Evolutionary conservation across 2,113 vertebrate species (phyloP).

Genomic region (Lophotis ruficrista): DNA sequence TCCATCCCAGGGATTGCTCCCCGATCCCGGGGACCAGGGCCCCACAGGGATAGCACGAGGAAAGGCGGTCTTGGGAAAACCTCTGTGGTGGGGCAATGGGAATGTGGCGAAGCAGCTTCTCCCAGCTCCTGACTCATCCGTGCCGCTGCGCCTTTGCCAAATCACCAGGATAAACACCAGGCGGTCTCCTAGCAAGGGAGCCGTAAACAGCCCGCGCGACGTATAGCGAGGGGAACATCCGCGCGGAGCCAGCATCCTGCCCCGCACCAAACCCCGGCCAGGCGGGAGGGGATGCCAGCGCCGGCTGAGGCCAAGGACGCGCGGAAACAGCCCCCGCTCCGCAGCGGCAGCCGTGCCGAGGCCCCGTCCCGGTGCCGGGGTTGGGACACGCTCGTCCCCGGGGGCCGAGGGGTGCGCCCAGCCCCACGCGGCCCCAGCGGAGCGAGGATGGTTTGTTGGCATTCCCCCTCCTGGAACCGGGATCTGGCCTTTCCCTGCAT

Average conservation of each 20-base stretch:
- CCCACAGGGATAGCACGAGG: neutral
- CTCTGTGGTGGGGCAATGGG: neutral
- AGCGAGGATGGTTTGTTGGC: neutral
- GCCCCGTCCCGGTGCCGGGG: neutral
- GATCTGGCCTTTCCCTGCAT: neutral
- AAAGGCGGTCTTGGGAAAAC: neutral
- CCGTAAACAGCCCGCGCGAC: neutral
- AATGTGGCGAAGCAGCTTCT: constrained; percentile 40
- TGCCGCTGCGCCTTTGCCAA: neutral
- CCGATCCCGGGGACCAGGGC: neutral
- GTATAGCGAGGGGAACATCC: neutral
- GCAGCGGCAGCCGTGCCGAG: neutral
- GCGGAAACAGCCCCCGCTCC: neutral
- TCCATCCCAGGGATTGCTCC: neutral
- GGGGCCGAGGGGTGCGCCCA: neutral
- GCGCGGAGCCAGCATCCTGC: neutral
- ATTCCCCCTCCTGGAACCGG: neutral
- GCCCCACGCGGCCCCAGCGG: fast-evolving
- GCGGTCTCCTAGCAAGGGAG: neutral
- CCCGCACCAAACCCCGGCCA: neutral
- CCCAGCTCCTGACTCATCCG: constrained; percentile 55
- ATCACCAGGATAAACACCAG: constrained; percentile 46
- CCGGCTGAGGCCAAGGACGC: fast-evolving
- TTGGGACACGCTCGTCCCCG: neutral
- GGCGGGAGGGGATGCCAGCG: neutral